Base-by-base conservation (phyloP, 2,113 vertebrate genomes). In the Tragelaphus scriptus region DNA sequence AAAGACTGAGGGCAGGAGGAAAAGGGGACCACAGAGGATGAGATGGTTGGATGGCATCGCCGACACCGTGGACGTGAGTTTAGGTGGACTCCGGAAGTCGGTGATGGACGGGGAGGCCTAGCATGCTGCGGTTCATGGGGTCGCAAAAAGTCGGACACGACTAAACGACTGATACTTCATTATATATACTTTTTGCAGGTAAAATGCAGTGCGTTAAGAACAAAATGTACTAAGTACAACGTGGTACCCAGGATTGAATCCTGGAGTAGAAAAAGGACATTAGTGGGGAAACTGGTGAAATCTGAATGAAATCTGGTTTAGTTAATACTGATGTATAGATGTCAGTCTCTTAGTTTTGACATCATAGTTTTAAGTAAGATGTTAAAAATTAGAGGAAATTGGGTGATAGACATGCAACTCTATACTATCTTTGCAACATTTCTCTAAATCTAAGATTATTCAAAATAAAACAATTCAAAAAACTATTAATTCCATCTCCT, bases 381-480 rank as follows among this genome's bases (percentile, higher is more conserved):
- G 26, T 91, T 81, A 58, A 91, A 79, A 84, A 71, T 97, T 17
- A 95, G 36, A 81, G 47, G 71, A 96, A 95, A 93, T 36, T 90
- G 36, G 25, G 25, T 65, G 26, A 87, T 86, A 26, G 26, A 75
- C 75, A 80, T 61, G 30, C 86, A 94, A 84, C 7, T 88, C 40
- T 88, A 40, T 40, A 85, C 51, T 86, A 47, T 51, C 25, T 89
- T 79, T 93, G 40, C 51, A 90, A 86, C 16, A 79, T 85, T 92
- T 90, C 86, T 92, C n/a, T 94, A 97, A 97, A 85, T 91, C 25
- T 81, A 87, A 90, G 59, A 93, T 82, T 97, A 90, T 61, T 93
- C 58, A 79, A 92, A 87, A 55, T 82, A 30, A 49, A 80, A 44
- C 14, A 44, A 51, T 49, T 80, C 36, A 25, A 55, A 68, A 68